Evolutionary conservation across 2,888 invertebrate species (phyloP), one percentile per base, ranked within the genome.

Genomic region (Perdita meconis): DNA sequence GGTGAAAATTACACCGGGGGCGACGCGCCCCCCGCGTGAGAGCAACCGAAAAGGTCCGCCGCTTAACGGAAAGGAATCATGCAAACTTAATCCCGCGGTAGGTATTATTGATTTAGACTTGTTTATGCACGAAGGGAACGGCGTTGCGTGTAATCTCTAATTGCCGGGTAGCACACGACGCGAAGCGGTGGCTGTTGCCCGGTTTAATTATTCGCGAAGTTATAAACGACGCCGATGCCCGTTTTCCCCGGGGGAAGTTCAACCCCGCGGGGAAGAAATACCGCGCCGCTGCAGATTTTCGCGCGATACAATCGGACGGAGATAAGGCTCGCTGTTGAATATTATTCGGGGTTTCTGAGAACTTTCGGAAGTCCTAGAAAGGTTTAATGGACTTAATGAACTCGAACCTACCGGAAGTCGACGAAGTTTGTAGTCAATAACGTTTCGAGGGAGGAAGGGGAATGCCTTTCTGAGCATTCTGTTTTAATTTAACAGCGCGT

Each of bases 91-190:
- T 61, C 53, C 47, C 12, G 36, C 47, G 47, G 24, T 26, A 38
- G 47, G 24, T 26, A 38, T 57, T 66, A 66, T 68, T 60, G 67
- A 68, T 68, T 53, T 51, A 30, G 16, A 38, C 56, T 57, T 59
- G 51, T 60, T 68, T 60, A 53, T 53, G 42, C 67, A 34, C 22
- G 59, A 26, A 60, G 59, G 22, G 40, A 60, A 68, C 67, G 24
- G 10, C 22, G 42, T 68, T 40, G 60, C 53, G 40, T 53, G 67
- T 68, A 34, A 68, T 68, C 60, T 34, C 59, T 68, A 68, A 68
- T 53, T 53, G 51, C 24, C 2, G 13, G 22, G 40, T 36, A 8
- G 26, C 56, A 47, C 24, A 34, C 66, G 6, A 30, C 38, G 36
- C 12, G n/a, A 5, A 10, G 5, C 2, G 40, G 38, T 30, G 57